Conservation (phyloP, 1,140 invertebrate genomes). For the Wasmannia auropunctata region DNA sequence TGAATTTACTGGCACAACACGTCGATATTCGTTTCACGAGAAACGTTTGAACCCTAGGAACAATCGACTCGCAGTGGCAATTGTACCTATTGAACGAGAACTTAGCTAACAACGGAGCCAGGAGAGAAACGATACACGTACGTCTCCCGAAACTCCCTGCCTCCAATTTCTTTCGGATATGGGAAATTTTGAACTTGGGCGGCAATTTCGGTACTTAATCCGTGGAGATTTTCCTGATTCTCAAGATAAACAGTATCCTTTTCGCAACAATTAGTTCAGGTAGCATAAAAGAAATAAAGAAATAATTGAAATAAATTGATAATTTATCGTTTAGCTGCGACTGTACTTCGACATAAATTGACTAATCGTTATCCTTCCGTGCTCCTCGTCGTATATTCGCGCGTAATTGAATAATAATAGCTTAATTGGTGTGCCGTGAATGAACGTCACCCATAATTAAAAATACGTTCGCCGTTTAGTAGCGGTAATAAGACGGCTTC, state of each 20-base stretch:
- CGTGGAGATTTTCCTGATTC: neutral
- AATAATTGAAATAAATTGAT: neutral
- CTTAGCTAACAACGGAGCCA: neutral
- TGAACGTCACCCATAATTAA: conserved; percentile 62
- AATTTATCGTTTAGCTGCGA: neutral
- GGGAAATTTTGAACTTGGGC: neutral
- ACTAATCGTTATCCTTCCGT: neutral
- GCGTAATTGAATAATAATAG: conserved; percentile 42
- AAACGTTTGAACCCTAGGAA: neutral
- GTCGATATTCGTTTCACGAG: conserved; percentile 13
- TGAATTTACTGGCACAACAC: conserved; percentile 20
- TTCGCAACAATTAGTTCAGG: neutral
- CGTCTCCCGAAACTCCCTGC: neutral
- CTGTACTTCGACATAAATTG: neutral
- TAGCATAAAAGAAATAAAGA: neutral
- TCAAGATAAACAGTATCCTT: neutral
- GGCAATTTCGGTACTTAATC: neutral
- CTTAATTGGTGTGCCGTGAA: neutral
- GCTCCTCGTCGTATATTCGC: neutral
- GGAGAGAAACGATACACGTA: neutral
- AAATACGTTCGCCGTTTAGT: conserved; percentile 57
- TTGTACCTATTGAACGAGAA: conserved; percentile 55
- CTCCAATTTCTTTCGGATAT: neutral
- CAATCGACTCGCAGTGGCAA: conserved; percentile 30
- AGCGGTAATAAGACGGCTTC: conserved; percentile 30